A percentile compares a stretch with the other conserved stretches of the same genome.
Conservation (phyloP, 2,113 vertebrate species). For the Edolisoma coerulescens region DNA sequence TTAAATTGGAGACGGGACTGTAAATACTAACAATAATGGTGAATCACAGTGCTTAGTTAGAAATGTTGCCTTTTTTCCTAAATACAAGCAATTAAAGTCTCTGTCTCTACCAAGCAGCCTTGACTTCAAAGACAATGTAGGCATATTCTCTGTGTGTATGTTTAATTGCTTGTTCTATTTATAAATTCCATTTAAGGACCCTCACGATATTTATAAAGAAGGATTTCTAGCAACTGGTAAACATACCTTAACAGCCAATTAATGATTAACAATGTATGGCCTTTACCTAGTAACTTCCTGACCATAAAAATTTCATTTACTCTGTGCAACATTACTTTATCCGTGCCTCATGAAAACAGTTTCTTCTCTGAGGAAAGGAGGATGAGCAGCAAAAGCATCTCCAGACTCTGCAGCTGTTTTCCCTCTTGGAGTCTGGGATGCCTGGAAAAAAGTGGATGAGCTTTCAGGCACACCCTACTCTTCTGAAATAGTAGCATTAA, state of each 20-base stretch:
- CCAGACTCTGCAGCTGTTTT: not conserved
- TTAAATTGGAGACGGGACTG: not conserved
- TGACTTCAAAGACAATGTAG: not conserved
- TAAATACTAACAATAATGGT: not conserved
- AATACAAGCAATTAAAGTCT: not conserved
- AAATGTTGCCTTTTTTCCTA: not conserved
- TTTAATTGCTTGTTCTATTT: not conserved
- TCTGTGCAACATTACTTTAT: not conserved
- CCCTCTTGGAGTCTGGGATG: not conserved
- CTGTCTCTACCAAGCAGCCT: not conserved
- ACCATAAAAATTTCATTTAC: not conserved
- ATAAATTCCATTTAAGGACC: not conserved
- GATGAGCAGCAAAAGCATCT: not conserved
- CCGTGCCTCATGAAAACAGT: accelerated
- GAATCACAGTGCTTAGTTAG: not conserved
- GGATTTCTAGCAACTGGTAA: not conserved
- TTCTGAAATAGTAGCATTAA: not conserved
- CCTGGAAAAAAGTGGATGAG: not conserved
- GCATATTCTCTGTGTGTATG: not conserved
- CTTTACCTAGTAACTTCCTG: not conserved
- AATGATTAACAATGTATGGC: not conserved
- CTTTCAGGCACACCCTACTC: not conserved
- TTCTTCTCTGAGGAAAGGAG: not conserved
- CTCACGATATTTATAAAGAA: not conserved
- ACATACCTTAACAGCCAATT: not conserved